A percentile compares a stretch with the other conserved stretches of the same genome.
Conservation (phyloP, 2,113 vertebrate species). For the Psittacus erithacus region DNA sequence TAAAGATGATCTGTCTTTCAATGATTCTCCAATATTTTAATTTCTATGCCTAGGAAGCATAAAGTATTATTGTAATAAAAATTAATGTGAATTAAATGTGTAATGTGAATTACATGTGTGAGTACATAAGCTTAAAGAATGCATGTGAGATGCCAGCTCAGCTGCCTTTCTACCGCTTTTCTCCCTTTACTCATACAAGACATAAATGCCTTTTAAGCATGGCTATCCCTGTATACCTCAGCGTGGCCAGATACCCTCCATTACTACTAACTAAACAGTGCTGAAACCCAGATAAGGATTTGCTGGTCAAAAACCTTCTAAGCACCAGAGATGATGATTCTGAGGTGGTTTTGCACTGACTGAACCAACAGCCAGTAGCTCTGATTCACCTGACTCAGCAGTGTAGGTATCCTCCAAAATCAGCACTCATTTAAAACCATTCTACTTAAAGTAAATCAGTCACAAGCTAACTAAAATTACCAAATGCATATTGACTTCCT, state of each 20-base stretch:
- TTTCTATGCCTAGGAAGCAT: not conserved
- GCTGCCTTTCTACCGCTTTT: not conserved
- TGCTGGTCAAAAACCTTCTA: not conserved
- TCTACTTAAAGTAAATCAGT: not conserved
- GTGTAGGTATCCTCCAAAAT: not conserved
- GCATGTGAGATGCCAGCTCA: not conserved
- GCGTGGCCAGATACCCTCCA: not conserved
- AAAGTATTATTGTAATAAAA: not conserved
- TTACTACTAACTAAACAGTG: not conserved
- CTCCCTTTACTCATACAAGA: not conserved
- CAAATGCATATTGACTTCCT: not conserved
- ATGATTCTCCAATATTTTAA: not conserved
- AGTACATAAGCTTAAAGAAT: not conserved
- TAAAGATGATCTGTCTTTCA: not conserved
- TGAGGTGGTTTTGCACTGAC: not conserved
- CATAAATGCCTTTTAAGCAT: not conserved
- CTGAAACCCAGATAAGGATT: not conserved
- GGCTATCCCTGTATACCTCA: not conserved
- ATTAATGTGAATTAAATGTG: not conserved
- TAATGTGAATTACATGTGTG: not conserved
- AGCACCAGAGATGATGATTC: not conserved
- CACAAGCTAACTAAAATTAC: not conserved
- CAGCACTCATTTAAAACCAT: not conserved
- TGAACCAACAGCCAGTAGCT: not conserved
- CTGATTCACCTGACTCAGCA: not conserved